These are phyloP conservation scores for Homarus americanus DNA, from an alignment of 1,140 invertebrate species.

Conservation along the genomic window DNA sequence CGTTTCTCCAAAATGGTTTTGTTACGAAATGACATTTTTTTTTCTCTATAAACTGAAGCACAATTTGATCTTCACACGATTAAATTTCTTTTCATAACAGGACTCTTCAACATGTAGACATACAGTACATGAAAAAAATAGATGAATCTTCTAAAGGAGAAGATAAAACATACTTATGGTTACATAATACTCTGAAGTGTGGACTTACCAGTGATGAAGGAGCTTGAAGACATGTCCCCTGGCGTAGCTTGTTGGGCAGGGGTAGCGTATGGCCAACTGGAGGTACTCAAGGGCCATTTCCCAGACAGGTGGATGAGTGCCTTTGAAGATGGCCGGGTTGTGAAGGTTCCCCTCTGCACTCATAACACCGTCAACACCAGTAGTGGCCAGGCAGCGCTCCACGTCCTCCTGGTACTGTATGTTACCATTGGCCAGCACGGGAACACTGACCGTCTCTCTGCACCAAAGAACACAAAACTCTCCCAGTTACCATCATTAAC, in stretches of 20 bases:
- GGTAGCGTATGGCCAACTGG: conserved; percentile 88
- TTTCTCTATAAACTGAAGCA: too few species aligned
- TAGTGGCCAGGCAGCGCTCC: conserved; percentile 89
- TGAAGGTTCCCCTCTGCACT: conserved; percentile 96
- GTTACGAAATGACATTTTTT: too few species aligned
- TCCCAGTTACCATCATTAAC: too few species aligned
- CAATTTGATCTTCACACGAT: too few species aligned
- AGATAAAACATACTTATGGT: neutral
- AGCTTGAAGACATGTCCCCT: conserved; percentile 98
- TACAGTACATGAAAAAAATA: neutral
- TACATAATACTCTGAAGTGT: too few species aligned
- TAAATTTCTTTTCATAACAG: too few species aligned
- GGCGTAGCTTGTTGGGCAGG: conserved; percentile 93
- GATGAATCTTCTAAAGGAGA: neutral
- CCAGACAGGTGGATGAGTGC: conserved; percentile 87
- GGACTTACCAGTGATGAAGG: conserved; percentile 93
- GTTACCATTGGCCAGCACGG: conserved; percentile 98
- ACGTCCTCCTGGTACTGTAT: conserved; percentile 95
- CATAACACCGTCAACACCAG: conserved; percentile 90
- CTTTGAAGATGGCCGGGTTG: conserved; percentile 94
- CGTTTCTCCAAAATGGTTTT: too few species aligned
- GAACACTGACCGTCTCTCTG: conserved; percentile 91
- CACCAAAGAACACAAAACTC: conserved; percentile 51
- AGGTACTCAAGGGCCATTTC: conserved; percentile 94
- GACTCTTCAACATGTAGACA: too few species aligned